Evolutionary conservation across 2,113 vertebrate genomes (phyloP), one percentile per base, ranked within the genome.

Genomic region (Seriola aureovittata): DNA sequence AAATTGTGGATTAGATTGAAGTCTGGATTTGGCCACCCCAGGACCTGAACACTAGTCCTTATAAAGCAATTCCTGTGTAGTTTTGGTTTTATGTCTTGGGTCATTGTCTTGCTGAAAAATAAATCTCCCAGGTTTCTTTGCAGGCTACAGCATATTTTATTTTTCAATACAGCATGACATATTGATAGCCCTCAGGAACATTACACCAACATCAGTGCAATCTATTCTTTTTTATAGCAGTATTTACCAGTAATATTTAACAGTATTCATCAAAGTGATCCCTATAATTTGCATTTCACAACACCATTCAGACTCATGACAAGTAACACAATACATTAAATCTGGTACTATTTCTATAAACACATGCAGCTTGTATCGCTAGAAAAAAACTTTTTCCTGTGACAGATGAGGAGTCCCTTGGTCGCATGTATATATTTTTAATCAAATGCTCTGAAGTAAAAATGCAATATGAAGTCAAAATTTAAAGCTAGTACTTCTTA

Each of bases 61-160:
- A 75, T 63, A 44, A 57, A 65, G 44, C 9, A 6, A 16, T 52
- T 50, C 34, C 23, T 71, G 16, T 60, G 52, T 52, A 48, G 50
- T 42, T 71, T 60, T 19, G 7, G 44, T 57, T 67, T 48, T 75
- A 60, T 29, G 14, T 80, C 52, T 40, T 50, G 36, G 46, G 38
- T 75, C 2, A 4, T 58, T 70, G 23, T 74, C 19, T 75, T 46
- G 11, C 34, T 70, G 4, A 71, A 40, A 73, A 70, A 77, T 46
- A 59, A 38, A 58, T 67, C 21, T 40, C 12, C 65, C 14, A 59
- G 52, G 69, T 12, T 71, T 38, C 21, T 10, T 69, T 68, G 52
- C 58, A 34, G 50, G 68, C 42, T 0, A 1, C 68, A 73, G 67
- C 36, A 25, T 58, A 14, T 62, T 71, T 68, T 46, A 29, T 55